Evolutionary conservation across 2,888 invertebrate genomes (phyloP), one percentile per base, ranked within the genome.

Genomic region (Mesopsocus fuscifrons): DNA sequence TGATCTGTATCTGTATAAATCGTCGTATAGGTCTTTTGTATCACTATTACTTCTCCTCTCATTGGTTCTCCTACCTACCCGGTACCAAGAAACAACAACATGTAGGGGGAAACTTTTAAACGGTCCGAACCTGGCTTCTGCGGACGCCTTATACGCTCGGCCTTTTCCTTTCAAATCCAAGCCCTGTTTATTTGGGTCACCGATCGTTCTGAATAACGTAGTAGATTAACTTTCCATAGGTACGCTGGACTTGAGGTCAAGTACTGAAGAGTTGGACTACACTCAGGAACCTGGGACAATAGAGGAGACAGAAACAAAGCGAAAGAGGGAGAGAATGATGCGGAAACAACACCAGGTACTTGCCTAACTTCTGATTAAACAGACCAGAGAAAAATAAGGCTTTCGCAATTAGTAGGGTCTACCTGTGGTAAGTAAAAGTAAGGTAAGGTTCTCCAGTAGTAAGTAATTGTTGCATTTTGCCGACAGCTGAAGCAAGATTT

Each of bases 221-320:
- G 33, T 33, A 33, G 15, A 17, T 33, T 33, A 33, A 6, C 33
- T 15, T 33, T 15, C 17, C 17, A 20, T 20, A 41, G 85, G 84
- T 53, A 76, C 82, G n/a, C 69, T 80, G 45, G 87, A 88, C 55
- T 61, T 88, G 51, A 72, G 85, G 52, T 83, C 82, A 44, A 87
- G 85, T 48, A 88, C 87, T 11, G 88, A 88, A 60, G 88, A 88
- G 63, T 67, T 88, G 48, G 83, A 82, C 52, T 78, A 83, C 57
- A 58, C 53, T 9, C 75, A 83, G 54, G 84, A 85, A 60, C 68
- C 71, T 5, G 51, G 51, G 18, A 52, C 54, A n/a, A 50, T 50
- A 17, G 48, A 50, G 30, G 56, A 58, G 41, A 50, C 52, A 31
- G 31, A 61, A 59, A 58, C 66, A 51, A 61, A 55, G 56, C 62